Percentiles rank a stretch among this genome's conserved stretches.
Conservation (phyloP, 2,113 vertebrate genomes). For the Poeciliopsis occidentalis region DNA sequence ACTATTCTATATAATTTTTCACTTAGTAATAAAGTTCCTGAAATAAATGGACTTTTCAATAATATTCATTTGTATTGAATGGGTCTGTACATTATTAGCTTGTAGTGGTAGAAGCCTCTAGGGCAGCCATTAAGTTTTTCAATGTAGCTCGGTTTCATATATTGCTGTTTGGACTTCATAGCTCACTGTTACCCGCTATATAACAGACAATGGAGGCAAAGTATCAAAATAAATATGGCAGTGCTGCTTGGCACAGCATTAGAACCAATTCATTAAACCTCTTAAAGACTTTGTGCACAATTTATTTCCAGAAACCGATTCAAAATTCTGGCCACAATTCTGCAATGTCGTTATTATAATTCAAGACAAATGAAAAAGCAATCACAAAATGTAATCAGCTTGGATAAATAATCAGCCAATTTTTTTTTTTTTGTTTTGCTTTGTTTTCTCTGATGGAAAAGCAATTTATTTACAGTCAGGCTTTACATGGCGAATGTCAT, state of each 20-base stretch:
- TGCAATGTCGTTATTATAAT: background rate
- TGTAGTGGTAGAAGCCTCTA: background rate
- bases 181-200: too few relatives aligned
- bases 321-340: background rate
- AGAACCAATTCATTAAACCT: background rate
- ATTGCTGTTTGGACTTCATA: too few relatives aligned
- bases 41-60: too few relatives aligned
- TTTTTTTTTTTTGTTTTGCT: too few relatives aligned
- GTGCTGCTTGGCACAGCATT: background rate
- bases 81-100: too few relatives aligned
- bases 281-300: background rate
- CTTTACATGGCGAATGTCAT: background rate
- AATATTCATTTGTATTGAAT: too few relatives aligned
- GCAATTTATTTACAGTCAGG: slow-evolving; percentile 33
- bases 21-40: too few relatives aligned
- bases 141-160: too few relatives aligned
- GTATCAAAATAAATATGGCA: background rate
- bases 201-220: too few relatives aligned
- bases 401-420: background rate
- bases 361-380: background rate
- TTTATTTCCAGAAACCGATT: background rate
- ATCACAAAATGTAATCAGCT: background rate
- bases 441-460: slow-evolving; percentile 6
- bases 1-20: too few relatives aligned
- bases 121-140: background rate